Evolutionary conservation across 64 coral and sea anemone species (phyloP).

Genomic region (Exaiptasia diaphana): DNA sequence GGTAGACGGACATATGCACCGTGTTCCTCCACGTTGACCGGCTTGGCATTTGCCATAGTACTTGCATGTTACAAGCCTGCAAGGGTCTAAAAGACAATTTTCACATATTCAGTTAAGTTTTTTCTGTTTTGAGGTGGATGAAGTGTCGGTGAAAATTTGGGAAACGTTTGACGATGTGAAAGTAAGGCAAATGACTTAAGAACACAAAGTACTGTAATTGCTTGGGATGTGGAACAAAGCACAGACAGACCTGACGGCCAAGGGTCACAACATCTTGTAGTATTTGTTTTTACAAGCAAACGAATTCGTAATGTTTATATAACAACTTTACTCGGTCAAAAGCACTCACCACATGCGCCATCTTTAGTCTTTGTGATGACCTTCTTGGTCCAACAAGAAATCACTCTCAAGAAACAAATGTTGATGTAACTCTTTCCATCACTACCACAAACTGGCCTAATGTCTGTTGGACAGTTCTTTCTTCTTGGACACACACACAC

Average conservation of each 20-base stretch:
- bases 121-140: too few species aligned
- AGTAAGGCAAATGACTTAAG: too few species aligned
- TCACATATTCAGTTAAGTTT: neutral
- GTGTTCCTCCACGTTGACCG: neutral
- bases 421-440: conserved; percentile 64
- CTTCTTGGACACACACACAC: conserved; percentile 59
- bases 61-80: conserved; percentile 28
- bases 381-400: conserved; percentile 22
- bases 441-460: conserved; percentile 52
- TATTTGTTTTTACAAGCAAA: too few species aligned
- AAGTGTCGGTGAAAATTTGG: too few species aligned
- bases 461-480: conserved; percentile 7
- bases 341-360: conserved; percentile 63
- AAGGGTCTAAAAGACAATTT: conserved; percentile 18
- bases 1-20: conserved; percentile 21
- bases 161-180: too few species aligned
- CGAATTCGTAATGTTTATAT: too few species aligned
- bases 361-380: conserved; percentile 8
- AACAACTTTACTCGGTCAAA: too few species aligned
- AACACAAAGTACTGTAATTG: too few species aligned
- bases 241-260: too few species aligned
- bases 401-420: conserved; percentile 58
- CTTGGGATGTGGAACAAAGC: too few species aligned
- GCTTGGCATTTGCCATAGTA: conserved; percentile 21
- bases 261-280: too few species aligned